phyloP scores from a whole-genome alignment of 2,797 vertebrate genomes.

The Gymnothorax javanicus region DNA sequence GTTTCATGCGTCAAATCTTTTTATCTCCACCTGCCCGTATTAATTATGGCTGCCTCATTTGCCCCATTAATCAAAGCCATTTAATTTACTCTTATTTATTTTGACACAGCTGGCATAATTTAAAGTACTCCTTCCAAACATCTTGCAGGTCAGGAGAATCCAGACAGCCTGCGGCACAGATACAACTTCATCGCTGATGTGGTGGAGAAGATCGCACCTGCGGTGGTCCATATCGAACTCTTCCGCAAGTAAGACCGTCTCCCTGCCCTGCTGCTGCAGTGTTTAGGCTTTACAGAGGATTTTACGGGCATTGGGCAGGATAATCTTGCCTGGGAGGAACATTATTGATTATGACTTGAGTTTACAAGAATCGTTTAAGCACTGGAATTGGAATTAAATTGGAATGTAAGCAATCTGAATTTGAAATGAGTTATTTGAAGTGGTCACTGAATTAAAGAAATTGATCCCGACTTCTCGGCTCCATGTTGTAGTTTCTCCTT shows the following conservation, averaged over 20 bases:
- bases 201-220: slow-evolving; percentile 96
- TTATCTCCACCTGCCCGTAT: no score
- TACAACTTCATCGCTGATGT: slow-evolving; percentile 98
- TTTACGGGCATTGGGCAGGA: not conserved
- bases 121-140: not conserved
- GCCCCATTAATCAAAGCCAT: not conserved
- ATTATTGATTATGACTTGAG: not conserved
- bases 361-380: not conserved
- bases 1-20: not conserved
- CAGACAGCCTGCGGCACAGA: slow-evolving; percentile 85
- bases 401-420: not conserved
- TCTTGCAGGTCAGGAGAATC: slow-evolving; percentile 82
- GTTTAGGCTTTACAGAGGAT: not conserved
- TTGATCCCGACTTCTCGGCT: not conserved
- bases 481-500: not conserved
- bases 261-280: no score
- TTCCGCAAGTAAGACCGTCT: slow-evolving; percentile 85
- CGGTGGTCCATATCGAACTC: slow-evolving; percentile 95
- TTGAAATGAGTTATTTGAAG: not conserved
- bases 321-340: not conserved
- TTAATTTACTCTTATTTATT: not conserved
- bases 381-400: not conserved
- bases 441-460: not conserved
- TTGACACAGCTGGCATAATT: not conserved
- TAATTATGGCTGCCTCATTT: not conserved